These are phyloP conservation scores for Branchipolynoe longqiensis DNA, from an alignment of 2,888 invertebrate species.

Conservation along the genomic window DNA sequence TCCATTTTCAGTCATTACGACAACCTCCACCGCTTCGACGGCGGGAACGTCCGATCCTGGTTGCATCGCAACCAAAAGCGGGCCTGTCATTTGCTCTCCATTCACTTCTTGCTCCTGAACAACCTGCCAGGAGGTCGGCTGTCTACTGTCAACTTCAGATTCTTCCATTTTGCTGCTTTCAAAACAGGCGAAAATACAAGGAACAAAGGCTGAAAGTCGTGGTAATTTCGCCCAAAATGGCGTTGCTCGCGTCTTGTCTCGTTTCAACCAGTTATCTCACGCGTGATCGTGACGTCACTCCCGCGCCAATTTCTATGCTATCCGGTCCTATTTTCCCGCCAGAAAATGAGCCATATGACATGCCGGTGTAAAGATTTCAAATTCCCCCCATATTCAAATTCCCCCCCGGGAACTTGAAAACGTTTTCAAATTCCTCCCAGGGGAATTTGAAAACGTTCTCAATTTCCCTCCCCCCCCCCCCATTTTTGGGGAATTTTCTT, in stretches of 20 bases:
- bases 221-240: slow-evolving; percentile 70
- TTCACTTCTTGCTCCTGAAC: slow-evolving; percentile 48
- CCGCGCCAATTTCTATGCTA: slow-evolving; percentile 41
- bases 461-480: too few relatives aligned
- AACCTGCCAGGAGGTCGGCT: slow-evolving; percentile 29
- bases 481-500: too few relatives aligned
- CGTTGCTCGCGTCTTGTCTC: slow-evolving; percentile 60
- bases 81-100: slow-evolving; percentile 51
- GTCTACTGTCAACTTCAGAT: slow-evolving; percentile 51
- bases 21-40: slow-evolving; percentile 67
- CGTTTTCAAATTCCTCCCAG: too few relatives aligned
- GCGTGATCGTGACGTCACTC: slow-evolving; percentile 37
- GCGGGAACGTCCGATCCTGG: slow-evolving; percentile 64
- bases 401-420: too few relatives aligned
- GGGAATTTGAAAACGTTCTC: too few relatives aligned
- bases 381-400: too few relatives aligned
- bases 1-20: slow-evolving; percentile 63
- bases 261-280: neutral
- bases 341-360: neutral
- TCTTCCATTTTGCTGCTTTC: slow-evolving; percentile 51
- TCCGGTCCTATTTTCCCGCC: slow-evolving; percentile 20
- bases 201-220: slow-evolving; percentile 63
- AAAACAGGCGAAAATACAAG: slow-evolving; percentile 68
- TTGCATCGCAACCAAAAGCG: slow-evolving; percentile 67
- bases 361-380: too few relatives aligned